phyloP scores from a whole-genome alignment of 2,113 vertebrate species.

The Misgurnus anguillicaudatus region DNA sequence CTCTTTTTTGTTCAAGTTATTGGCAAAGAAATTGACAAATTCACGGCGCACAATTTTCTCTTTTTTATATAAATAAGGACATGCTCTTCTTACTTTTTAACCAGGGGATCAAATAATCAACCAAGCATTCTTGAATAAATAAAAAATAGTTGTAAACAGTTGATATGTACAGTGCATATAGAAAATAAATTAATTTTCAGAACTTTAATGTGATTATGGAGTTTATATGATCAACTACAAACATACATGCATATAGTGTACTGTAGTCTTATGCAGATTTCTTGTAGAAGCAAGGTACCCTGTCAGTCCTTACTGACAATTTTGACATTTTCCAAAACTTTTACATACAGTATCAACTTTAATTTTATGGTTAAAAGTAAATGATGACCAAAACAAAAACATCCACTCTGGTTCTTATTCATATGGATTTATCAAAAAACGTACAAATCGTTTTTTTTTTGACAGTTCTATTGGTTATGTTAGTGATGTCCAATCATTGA shows the following conservation, averaged over 20 bases:
- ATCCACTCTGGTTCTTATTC: not conserved
- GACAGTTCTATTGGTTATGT: too few species aligned
- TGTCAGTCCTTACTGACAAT: constrained; percentile 64
- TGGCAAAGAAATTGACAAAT: not conserved
- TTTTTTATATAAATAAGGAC: constrained; percentile 13
- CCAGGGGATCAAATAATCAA: constrained; percentile 52
- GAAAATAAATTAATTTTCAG: constrained; percentile 79
- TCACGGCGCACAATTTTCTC: not conserved
- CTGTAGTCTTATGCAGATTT: constrained; percentile 49
- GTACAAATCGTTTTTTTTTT: too few species aligned
- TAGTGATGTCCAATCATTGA: constrained; percentile 1
- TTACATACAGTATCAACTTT: too few species aligned
- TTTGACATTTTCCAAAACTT: not conserved
- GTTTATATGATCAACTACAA: constrained; percentile 74
- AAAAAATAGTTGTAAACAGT: constrained; percentile 50
- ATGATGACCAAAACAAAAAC: not conserved
- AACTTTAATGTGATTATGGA: constrained; percentile 69
- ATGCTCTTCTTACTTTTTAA: constrained; percentile 45
- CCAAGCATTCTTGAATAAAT: constrained; percentile 59
- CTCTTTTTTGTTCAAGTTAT: not conserved
- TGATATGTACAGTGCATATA: constrained; percentile 72
- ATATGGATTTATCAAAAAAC: too few species aligned
- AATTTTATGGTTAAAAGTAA: not conserved
- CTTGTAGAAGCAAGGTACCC: constrained; percentile 52
- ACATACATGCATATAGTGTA: constrained; percentile 68